phyloP scores from a whole-genome alignment of 2,888 invertebrate genomes.

The Xylocampa areola region DNA sequence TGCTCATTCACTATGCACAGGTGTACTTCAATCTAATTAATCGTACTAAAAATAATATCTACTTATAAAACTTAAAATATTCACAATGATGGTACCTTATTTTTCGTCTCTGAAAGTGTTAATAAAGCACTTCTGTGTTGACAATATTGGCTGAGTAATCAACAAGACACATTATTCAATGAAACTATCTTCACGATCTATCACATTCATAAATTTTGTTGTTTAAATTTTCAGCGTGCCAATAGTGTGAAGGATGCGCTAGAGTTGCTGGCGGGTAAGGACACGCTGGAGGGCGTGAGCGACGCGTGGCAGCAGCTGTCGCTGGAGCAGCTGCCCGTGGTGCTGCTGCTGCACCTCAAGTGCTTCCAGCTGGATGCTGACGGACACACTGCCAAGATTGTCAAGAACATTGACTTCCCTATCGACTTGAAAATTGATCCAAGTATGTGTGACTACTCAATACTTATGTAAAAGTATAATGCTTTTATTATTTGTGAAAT shows the following conservation, averaged over 20 bases:
- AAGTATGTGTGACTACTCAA: constrained; percentile 90
- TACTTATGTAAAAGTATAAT: too few relatives aligned
- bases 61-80: neutral
- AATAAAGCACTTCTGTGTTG: constrained; percentile 61
- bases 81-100: constrained; percentile 69
- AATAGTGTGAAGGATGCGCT: constrained; percentile 96
- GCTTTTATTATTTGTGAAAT: too few relatives aligned
- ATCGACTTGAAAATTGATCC: constrained; percentile 97
- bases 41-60: too few relatives aligned
- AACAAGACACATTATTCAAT: neutral
- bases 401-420: constrained; percentile 97
- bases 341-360: constrained; percentile 97
- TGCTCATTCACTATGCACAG: too few relatives aligned
- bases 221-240: constrained; percentile 90
- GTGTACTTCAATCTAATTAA: too few relatives aligned
- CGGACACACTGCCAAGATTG: constrained; percentile 97
- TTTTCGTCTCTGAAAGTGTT: constrained; percentile 72
- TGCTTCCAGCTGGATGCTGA: constrained; percentile 97
- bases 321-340: constrained; percentile 96
- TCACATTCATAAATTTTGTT: neutral
- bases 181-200: neutral
- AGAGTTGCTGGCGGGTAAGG: constrained; percentile 95
- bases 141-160: constrained; percentile 64
- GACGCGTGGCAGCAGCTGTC: constrained; percentile 97
- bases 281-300: constrained; percentile 96